Evolutionary conservation across 2,113 vertebrate genomes (phyloP), one percentile per base, ranked within the genome.

Genomic region (Atlantisia rogersi): DNA sequence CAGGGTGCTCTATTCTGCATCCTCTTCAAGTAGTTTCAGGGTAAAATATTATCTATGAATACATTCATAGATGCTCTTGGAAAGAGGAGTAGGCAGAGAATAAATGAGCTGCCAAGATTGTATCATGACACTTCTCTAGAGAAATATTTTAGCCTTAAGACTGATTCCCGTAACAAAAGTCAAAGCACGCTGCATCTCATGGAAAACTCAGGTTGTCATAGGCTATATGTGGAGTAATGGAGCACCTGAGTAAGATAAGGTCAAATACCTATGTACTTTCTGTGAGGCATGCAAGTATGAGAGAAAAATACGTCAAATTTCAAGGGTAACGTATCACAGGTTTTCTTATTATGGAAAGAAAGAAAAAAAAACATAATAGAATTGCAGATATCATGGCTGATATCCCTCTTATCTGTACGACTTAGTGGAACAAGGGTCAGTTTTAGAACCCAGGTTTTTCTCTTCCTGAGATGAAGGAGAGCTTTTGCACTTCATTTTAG

Each of bases 71-170:
- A 68, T 79, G 86, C 44, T 82, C 48, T 94, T 62, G 56, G 77
- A 92, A 86, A 86, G 48, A 86, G 68, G 65, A 95, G 62, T 39
- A 52, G 11, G 68, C 16, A 62, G 82, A 86, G 63, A 50, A 96
- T 94, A 96, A 97, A 95, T 68, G 65, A 90, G 81, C 90, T 94
- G 94, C 82, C 85, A 81, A 80, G 88, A 75, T n/a, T 71, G 37
- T n/a, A 95, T 92, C 87, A 37, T 90, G 78, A 76, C 77, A 94
- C 42, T 90, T 80, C 86, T 75, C 79, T 35, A 69, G 88, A 97
- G 91, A 94, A 87, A 95, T 96, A 88, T 90, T 84, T 96, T 70
- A 86, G 48, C 70, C 58, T 16, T 17, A 71, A 80, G 68, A 52
- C 16, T 52, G 50, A 58, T 73, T 93, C 62, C 39, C 11, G 4